Base-by-base conservation (phyloP, 2,113 vertebrate genomes). In the Ceyx cyanopectus region DNA sequence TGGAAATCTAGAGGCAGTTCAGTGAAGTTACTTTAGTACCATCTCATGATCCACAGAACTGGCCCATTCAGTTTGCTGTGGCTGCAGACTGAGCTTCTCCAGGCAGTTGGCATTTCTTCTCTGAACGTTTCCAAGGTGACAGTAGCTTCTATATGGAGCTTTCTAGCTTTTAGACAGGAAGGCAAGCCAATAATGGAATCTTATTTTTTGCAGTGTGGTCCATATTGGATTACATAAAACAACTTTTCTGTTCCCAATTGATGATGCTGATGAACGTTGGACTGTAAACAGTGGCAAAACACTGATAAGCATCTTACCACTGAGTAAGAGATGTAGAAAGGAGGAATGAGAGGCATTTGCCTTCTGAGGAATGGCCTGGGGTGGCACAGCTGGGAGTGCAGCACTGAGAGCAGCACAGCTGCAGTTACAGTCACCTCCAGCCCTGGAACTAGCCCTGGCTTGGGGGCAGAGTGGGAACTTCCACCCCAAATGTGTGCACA, bases 81-180 rank as follows among this genome's bases (percentile, higher is more conserved):
- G 80, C 53, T 92, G 32, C 83, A 32, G 2, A 3, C 76, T 53
- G 85, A 3, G 80, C 88, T 93, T 53, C 80, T 40, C 37, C 90
- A 88, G 93, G 90, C 61, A 11, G 27, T 30, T 85, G 91, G 88
- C 46, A 50, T 91, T 93, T 89, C 92, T 91, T 67, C 77, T 22
- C 89, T 20, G 43, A 95, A 93, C 61, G 96, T 96, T 96, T 96
- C 96, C 96, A 96, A 96, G 95, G 96, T 96, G 96, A 96, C 94
- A 92, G 91, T 8, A 95, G 85, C 95, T 96, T 89, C 74, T 91
- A 67, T 78, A 78, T 85, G 91, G 89, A 96, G 94, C 89, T 91
- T 91, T 81, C 85, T 80, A 70, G 89, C 85, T 69, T 85, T 89
- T 61, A 82, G 89, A 91, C 92, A 91, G 83, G 63, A 92, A 95